Percentiles rank a stretch among this genome's conserved stretches.
These are phyloP conservation scores for Semnornis frantzii DNA, from an alignment of 2,113 vertebrate species.

Conservation along the genomic window DNA sequence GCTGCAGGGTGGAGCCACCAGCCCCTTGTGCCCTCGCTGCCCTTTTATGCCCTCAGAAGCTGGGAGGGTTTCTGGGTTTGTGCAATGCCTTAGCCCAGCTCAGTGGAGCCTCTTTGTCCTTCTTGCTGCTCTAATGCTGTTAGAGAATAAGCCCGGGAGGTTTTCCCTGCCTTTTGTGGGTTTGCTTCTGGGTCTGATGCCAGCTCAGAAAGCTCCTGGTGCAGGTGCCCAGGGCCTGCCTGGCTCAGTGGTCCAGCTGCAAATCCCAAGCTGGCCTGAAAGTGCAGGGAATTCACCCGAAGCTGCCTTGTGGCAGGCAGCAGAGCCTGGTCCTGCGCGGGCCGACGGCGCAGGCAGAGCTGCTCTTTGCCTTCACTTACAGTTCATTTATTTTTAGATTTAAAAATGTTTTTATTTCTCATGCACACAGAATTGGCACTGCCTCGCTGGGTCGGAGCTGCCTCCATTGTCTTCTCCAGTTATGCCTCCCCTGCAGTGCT, in stretches of 20 bases:
- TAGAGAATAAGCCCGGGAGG: not conserved
- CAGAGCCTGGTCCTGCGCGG: not conserved
- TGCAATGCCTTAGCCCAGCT: not conserved
- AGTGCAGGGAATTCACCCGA: not conserved
- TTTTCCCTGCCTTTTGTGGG: not conserved
- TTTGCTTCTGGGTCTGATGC: not conserved
- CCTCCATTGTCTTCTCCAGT: slow-evolving; percentile 56
- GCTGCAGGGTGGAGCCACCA: not conserved
- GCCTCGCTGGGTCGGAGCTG: not conserved
- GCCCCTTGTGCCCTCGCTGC: not conserved
- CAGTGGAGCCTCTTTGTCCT: not conserved
- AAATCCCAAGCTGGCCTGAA: not conserved
- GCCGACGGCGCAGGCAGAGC: not conserved
- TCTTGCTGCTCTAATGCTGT: not conserved
- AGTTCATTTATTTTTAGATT: slow-evolving; percentile 44
- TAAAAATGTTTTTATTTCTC: slow-evolving; percentile 10
- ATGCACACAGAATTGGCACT: slow-evolving; percentile 4
- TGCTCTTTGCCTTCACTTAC: not conserved
- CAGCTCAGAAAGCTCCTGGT: not conserved
- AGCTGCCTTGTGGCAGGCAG: not conserved
- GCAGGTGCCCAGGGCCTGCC: not conserved
- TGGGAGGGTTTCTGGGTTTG: not conserved
- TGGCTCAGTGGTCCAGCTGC: rapidly evolving
- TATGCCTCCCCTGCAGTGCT: slow-evolving; percentile 48
- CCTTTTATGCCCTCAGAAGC: not conserved